Conservation (phyloP, 2,797 vertebrate genomes). For the Ctenopoma multispine region DNA sequence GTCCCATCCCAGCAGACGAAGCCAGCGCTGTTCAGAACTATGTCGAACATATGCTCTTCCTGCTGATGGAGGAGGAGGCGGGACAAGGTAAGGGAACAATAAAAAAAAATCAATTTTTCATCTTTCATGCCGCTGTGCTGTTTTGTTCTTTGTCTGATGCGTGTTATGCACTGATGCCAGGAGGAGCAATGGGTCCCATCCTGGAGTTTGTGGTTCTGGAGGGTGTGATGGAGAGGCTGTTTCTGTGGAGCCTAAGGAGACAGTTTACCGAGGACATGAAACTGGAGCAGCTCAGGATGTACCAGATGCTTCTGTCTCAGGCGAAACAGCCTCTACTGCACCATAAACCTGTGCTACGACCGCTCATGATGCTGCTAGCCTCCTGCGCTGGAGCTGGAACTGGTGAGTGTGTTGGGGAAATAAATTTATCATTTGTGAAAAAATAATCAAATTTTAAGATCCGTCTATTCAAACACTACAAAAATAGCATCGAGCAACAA, state of each 20-base stretch:
- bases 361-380: conserved; percentile 95
- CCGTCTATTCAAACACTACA: no score
- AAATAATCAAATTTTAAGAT: no score
- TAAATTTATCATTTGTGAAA: background rate
- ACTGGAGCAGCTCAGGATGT: conserved; percentile 95
- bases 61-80: conserved; percentile 93
- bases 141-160: rapidly evolving
- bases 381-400: conserved; percentile 85
- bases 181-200: conserved; percentile 93
- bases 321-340: conserved; percentile 94
- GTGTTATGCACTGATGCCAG: conserved; percentile 42
- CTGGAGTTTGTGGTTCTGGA: conserved; percentile 96
- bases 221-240: conserved; percentile 96
- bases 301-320: conserved; percentile 92
- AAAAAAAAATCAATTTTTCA: no score
- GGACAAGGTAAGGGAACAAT: conserved; percentile 65
- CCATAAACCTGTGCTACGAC: conserved; percentile 93
- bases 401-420: conserved; percentile 31
- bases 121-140: rapidly evolving
- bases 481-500: no score
- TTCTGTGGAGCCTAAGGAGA: conserved; percentile 94
- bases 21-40: conserved; percentile 98
- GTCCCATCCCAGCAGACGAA: conserved; percentile 89
- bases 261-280: conserved; percentile 96
- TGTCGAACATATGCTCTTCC: conserved; percentile 96